Evolutionary conservation across 2,888 invertebrate species (phyloP), one percentile per base, ranked within the genome.

Genomic region (Tridacna gigas): DNA sequence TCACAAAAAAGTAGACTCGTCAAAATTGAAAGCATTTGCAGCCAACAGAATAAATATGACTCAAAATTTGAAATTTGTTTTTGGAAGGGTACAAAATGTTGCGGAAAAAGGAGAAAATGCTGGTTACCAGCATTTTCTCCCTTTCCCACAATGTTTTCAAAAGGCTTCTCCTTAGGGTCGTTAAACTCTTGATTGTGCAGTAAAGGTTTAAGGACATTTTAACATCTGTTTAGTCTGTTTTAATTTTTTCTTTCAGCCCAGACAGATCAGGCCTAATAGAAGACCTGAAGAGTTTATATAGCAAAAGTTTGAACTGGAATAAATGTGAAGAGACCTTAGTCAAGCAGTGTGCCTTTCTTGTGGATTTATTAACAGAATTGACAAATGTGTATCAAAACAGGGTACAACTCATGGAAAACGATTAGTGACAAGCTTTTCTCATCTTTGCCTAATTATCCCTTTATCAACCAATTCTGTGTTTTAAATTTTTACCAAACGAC

Each of bases 191-290:
- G 20, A n/a, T 56, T 18, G 56, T 56, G 2, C 7, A 7, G 37
- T 37, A 37, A 37, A 4, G 37, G 37, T 2, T 37, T 37, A 37
- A 37, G 37, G n/a, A n/a, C n/a, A n/a, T n/a, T 61, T 61, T 61
- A 15, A 22, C n/a, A 63, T n/a, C 12, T 13, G 22, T 63, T 63
- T 1, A 4, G 3, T 20, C 13, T n/a, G 22, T 22, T 22, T 63
- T n/a, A n/a, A 63, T 4, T 63, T 63, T n/a, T 47, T 69, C 13
- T 69, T 69, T 69, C 69, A 69, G 69, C 28, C 69, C 69, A 69
- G 69, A 69, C 47, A 69, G 47, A 69, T 22, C 69, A 25, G 47
- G 9, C 22, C 15, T 69, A 9, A n/a, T 47, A 22, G 48, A 18
- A 48, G 69, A 69, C 5, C n/a, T 69, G n/a, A 69, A 69, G 69